Evolutionary conservation across 2,888 invertebrate genomes (phyloP).

Genomic region (Rhaphigaster nebulosa): DNA sequence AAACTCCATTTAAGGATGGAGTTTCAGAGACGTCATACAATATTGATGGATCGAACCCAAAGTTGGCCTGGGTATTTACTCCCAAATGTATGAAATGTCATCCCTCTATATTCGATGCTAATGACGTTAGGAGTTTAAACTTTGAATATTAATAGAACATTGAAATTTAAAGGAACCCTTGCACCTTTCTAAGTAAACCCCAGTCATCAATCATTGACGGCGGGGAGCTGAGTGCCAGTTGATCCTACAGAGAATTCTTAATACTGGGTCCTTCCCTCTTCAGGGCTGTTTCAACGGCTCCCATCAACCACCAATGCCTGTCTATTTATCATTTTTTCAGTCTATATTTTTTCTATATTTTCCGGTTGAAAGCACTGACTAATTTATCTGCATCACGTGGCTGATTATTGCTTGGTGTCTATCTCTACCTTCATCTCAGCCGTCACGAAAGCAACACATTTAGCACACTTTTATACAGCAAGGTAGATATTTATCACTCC

Average conservation of each 20-base stretch:
- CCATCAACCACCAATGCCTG: background rate
- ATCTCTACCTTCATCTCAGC: background rate
- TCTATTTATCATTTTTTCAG: background rate
- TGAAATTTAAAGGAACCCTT: slow-evolving; percentile 18
- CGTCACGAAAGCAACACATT: slow-evolving; percentile 40
- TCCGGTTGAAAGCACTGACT: background rate
- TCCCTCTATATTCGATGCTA: slow-evolving; percentile 14
- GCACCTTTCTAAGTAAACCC: background rate
- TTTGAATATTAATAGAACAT: slow-evolving; percentile 29
- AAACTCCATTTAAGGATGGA: slow-evolving; percentile 15
- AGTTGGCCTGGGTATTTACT: slow-evolving; percentile 26
- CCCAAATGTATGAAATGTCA: slow-evolving; percentile 18
- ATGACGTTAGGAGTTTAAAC: slow-evolving; percentile 36
- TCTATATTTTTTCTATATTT: background rate
- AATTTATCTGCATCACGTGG: slow-evolving; percentile 32
- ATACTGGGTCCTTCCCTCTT: slow-evolving; percentile 15
- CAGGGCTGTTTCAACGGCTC: background rate
- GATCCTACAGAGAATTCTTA: slow-evolving; percentile 45
- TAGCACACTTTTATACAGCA: background rate
- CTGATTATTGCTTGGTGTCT: background rate
- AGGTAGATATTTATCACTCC: background rate
- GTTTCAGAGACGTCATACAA: slow-evolving; percentile 5
- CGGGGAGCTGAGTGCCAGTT: background rate
- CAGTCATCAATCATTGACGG: slow-evolving; percentile 11
- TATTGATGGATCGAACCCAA: slow-evolving; percentile 13